Conservation (phyloP, 2,888 invertebrate species). For the Pogonocherus hispidulus region DNA sequence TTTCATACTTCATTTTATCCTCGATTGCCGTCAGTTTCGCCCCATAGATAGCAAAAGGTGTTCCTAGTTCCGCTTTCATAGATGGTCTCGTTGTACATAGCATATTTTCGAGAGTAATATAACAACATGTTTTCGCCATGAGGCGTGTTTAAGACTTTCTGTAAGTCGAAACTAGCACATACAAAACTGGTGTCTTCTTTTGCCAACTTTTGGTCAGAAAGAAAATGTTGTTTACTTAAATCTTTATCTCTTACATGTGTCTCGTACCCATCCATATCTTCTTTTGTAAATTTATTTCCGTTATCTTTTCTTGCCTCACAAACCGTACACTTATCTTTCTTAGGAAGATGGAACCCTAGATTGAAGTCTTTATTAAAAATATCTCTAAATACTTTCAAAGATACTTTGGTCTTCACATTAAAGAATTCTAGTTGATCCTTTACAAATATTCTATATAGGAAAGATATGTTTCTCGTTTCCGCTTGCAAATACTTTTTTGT, state of each 20-base stretch:
- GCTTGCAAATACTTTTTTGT: constrained; percentile 36
- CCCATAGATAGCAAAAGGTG: constrained; percentile 47
- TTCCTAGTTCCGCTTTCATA: constrained; percentile 37
- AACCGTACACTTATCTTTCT: constrained; percentile 19
- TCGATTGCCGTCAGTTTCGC: constrained; percentile 49
- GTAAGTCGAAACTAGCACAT: constrained; percentile 33
- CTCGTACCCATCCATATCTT: not conserved
- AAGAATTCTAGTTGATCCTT: not conserved
- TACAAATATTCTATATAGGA: constrained; percentile 13
- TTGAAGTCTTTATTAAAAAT: constrained; percentile 7
- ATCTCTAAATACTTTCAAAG: constrained; percentile 4
- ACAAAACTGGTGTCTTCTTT: constrained; percentile 16
- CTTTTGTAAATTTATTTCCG: not conserved
- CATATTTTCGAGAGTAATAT: constrained; percentile 49
- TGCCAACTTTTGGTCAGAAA: constrained; percentile 24
- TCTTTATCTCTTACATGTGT: constrained; percentile 6
- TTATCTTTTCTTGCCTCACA: constrained; percentile 13
- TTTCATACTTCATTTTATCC: constrained; percentile 35
- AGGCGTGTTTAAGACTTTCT: constrained; percentile 42
- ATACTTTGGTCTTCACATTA: constrained; percentile 7
- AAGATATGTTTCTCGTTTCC: constrained; percentile 39
- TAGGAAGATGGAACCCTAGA: not conserved
- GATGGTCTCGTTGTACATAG: constrained; percentile 49
- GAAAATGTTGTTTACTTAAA: constrained; percentile 22
- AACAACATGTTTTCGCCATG: constrained; percentile 50